Conservation (phyloP, 2,797 vertebrate species). For the Hippopotamyrus pictus region DNA sequence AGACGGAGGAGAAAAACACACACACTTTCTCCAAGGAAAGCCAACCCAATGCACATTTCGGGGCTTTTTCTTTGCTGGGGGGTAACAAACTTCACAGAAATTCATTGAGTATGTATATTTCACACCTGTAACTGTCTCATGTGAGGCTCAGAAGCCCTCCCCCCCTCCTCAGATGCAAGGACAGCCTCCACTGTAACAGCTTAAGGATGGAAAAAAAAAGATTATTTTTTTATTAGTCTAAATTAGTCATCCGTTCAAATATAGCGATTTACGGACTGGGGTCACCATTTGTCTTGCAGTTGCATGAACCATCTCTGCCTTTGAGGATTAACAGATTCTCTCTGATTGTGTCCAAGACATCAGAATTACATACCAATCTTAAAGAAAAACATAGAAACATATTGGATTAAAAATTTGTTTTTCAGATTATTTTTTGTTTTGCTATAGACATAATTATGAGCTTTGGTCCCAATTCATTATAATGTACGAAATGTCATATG, state of each 20-base stretch:
- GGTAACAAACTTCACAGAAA: slow-evolving; percentile 15
- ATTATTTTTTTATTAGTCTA: not conserved
- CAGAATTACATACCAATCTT: not conserved
- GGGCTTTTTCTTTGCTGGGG: not conserved
- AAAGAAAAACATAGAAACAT: not conserved
- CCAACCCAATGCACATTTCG: slow-evolving; percentile 15
- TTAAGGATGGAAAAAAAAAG: not conserved
- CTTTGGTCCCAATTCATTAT: not conserved
- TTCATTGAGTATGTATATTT: slow-evolving; percentile 18
- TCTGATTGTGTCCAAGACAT: not conserved
- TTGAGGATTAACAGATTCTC: not conserved
- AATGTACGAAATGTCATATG: not conserved
- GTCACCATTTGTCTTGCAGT: not conserved
- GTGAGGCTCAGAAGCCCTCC: not conserved
- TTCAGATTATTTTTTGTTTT: not conserved
- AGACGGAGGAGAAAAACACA: slow-evolving; percentile 35
- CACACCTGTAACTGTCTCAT: slow-evolving; percentile 24
- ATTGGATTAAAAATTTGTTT: not conserved
- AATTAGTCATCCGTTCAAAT: slow-evolving; percentile 5
- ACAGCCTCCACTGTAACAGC: not conserved
- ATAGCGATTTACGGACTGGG: not conserved
- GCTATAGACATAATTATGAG: not conserved
- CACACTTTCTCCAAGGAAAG: slow-evolving; percentile 29
- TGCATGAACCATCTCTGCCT: not conserved
- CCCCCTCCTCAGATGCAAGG: not conserved